Base-by-base conservation (phyloP, 2,113 vertebrate species). In the Apodemus speciosus region DNA sequence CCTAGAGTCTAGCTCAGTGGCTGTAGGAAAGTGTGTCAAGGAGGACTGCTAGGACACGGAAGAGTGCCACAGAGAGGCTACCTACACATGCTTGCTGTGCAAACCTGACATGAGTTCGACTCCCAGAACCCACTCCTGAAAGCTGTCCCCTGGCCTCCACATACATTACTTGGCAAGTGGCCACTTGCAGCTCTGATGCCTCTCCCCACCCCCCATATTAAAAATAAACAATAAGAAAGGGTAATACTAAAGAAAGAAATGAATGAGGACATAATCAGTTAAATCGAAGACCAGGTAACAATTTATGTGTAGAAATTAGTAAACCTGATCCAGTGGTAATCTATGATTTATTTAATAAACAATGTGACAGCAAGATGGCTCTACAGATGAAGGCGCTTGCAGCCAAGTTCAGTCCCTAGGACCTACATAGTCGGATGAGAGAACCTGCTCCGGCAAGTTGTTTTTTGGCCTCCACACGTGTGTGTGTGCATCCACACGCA, bases 301-400 rank as follows among this genome's bases (percentile, higher is more conserved):
- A 95, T 58, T 84, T 92, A 79, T 53, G 35, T 94, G 25, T 38
- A 96, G 88, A 95, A 64, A 60, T 75, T 49, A 94, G 69, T 87
- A 88, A 90, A 49, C 90, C 27, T 56, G 92, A 94, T 90, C 64
- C 64, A 91, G 69, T 93, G 91, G 75, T 88, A 94, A 93, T 84
- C 46, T 89, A 77, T 88, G 25, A 15, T 49, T 94, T 90, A 76
- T 69, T 96, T 91, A 94, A 92, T 93, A 92, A 96, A 90, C 8
- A 84, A 56, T 18, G 8, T 20, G 9, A 43, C 32, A 66, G 43
- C 9, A 46, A 64, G 58, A 32, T 46, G 15, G 38, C 80, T 46
- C 16, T 32, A 16, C 18, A 21, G 6, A 38, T 40, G 56, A 53
- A 72, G n/a, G 43, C 3, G 2, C 43, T 85, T 51, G 16, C 9